Conservation (phyloP, 2,113 vertebrate genomes). For the Urocitellus parryii region DNA sequence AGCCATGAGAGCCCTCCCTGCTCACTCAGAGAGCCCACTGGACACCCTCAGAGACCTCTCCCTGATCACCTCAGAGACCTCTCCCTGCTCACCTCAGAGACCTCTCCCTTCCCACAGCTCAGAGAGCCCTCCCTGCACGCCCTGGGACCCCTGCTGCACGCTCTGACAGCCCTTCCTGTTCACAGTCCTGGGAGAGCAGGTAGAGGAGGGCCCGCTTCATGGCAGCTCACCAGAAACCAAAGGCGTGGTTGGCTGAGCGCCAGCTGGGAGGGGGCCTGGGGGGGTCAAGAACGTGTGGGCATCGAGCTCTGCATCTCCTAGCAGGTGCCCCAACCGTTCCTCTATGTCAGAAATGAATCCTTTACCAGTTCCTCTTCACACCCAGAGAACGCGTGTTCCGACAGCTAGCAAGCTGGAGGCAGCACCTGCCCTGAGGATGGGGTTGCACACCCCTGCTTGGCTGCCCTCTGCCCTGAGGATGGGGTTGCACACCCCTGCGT, state of each 20-base stretch:
- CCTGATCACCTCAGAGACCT: too few species aligned
- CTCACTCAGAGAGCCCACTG: too few species aligned
- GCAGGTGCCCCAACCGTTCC: not conserved
- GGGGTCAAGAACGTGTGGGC: accelerated
- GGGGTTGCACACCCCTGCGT: accelerated
- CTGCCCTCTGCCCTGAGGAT: not conserved
- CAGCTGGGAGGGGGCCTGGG: accelerated
- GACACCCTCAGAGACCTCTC: too few species aligned
- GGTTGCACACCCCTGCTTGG: accelerated
- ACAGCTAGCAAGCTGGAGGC: accelerated
- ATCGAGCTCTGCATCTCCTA: accelerated
- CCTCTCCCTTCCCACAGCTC: too few species aligned
- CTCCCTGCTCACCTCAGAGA: too few species aligned
- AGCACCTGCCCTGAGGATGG: accelerated
- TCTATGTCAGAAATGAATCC: not conserved
- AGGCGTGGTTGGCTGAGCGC: accelerated
- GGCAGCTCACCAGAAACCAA: accelerated
- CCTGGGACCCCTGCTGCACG: too few species aligned
- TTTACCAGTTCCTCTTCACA: not conserved
- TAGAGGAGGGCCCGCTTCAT: accelerated
- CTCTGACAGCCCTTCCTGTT: not conserved
- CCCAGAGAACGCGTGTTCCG: accelerated
- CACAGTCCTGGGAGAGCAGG: not conserved
- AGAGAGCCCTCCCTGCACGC: too few species aligned
- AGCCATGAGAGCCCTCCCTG: too few species aligned